Percentiles rank a stretch among this genome's conserved stretches.
These are phyloP conservation scores for Bubalus kerabau DNA, from an alignment of 2,113 vertebrate species.

Conservation along the genomic window DNA sequence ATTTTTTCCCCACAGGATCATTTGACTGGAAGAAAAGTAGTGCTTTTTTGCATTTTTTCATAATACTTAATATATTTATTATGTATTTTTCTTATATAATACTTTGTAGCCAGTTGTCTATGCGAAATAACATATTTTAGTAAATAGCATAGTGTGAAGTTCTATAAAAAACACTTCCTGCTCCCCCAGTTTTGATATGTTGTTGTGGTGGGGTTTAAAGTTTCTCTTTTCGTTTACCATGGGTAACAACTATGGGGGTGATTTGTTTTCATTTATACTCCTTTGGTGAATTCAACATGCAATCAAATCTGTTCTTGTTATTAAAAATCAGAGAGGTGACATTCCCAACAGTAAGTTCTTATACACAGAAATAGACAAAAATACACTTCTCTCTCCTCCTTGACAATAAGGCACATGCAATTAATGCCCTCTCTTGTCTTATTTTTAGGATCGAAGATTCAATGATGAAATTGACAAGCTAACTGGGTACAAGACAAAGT, in stretches of 20 bases:
- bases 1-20: background rate
- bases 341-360: background rate
- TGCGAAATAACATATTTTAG: constrained; percentile 20
- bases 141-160: background rate
- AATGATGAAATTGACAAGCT: constrained; percentile 99
- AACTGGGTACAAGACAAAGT: constrained; percentile 98
- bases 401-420: background rate
- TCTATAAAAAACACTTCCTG: background rate
- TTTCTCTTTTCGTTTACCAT: background rate
- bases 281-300: background rate
- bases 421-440: constrained; percentile 55
- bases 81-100: background rate
- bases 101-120: background rate
- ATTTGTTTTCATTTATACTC: background rate
- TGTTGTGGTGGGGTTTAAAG: background rate
- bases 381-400: background rate
- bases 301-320: background rate
- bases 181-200: background rate
- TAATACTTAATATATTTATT: background rate
- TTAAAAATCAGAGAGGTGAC: background rate
- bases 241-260: background rate
- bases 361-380: background rate
- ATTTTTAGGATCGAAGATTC: constrained; percentile 93
- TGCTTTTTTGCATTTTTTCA: background rate
- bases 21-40: background rate